phyloP scores from a whole-genome alignment of 2,797 vertebrate genomes.

The Centropyge bicolor region DNA sequence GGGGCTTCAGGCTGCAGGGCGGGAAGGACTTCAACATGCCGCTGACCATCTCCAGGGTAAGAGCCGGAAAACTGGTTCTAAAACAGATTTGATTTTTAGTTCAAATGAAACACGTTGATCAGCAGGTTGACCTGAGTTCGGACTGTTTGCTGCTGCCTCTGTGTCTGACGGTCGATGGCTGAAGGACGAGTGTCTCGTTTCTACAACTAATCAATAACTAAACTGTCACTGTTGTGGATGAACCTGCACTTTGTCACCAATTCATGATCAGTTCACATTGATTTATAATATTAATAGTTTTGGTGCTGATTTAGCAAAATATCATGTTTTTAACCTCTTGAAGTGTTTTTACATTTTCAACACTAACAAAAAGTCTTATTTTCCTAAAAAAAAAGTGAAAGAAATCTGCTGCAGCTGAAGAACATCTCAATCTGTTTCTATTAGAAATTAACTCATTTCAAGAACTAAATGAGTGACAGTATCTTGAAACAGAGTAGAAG shows the following conservation, averaged over 20 bases:
- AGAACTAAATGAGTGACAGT: too few species aligned
- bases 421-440: background rate
- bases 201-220: background rate
- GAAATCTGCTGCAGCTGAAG: background rate
- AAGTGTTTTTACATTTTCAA: too few species aligned
- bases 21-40: constrained; percentile 99
- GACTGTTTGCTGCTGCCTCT: background rate
- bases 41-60: constrained; percentile 94
- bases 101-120: background rate
- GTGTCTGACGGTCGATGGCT: background rate
- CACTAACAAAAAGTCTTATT: background rate
- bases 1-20: constrained; percentile 97
- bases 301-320: too few species aligned
- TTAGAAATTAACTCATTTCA: too few species aligned
- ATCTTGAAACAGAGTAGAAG: background rate
- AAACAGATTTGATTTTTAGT: too few species aligned
- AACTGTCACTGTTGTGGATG: too few species aligned
- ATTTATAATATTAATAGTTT: too few species aligned
- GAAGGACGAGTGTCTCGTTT: background rate
- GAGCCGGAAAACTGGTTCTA: constrained; percentile 6
- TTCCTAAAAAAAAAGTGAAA: background rate
- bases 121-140: background rate
- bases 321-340: too few species aligned
- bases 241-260: too few species aligned
- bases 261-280: too few species aligned